These are phyloP conservation scores for Calonectris borealis DNA, from an alignment of 2,113 vertebrate genomes.

Conservation along the genomic window DNA sequence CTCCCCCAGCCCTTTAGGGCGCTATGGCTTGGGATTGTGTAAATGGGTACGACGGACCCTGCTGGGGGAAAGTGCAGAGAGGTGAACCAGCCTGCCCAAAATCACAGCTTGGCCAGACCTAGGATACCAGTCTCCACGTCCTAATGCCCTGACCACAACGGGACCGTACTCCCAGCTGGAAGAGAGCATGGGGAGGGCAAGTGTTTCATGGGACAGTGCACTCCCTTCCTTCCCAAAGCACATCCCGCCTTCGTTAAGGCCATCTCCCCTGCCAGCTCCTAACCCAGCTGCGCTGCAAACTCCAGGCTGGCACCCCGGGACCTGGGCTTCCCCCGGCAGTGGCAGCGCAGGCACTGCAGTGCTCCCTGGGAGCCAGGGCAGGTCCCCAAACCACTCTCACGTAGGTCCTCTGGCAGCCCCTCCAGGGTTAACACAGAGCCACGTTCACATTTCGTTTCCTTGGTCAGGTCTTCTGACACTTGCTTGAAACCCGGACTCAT, in stretches of 20 bases:
- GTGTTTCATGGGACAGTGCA: neutral
- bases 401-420: neutral
- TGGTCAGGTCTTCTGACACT: neutral
- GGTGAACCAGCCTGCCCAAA: neutral
- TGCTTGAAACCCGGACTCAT: neutral
- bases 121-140: neutral
- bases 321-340: neutral
- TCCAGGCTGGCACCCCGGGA: neutral
- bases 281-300: neutral
- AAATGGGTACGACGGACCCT: neutral
- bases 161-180: neutral
- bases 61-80: neutral
- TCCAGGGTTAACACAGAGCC: neutral
- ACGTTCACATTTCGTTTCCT: neutral
- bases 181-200: fast-evolving
- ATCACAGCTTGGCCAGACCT: neutral
- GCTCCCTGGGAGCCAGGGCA: neutral
- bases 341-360: neutral
- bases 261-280: neutral
- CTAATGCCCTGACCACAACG: neutral
- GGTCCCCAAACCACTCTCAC: neutral
- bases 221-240: neutral
- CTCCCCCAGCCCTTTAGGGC: neutral
- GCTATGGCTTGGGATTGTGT: neutral
- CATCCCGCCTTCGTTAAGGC: neutral